Evolutionary conservation across 1,140 invertebrate genomes (phyloP), one percentile per base, ranked within the genome.

Genomic region (Limonius californicus): DNA sequence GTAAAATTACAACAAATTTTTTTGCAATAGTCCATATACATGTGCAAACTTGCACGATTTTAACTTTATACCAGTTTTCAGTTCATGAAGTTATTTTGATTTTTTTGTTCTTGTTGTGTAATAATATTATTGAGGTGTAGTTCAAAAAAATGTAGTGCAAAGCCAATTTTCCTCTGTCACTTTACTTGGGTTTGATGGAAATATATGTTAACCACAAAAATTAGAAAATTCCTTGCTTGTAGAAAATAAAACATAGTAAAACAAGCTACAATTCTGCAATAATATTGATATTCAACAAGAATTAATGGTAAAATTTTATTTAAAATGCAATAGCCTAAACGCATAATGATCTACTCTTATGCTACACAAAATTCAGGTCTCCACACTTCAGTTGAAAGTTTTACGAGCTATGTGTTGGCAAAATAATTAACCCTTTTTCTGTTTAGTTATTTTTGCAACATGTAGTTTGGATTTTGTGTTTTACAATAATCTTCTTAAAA

Each of bases 1-100:
- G 75, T 76, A 76, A 76, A 76, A 75, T 76, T 74, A 74, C 74
- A 66, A 67, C 68, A 68, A 73, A 69, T 69, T 71, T 67, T 58
- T 68, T 72, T 72, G 69, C 71, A 72, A 72, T 71, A 71, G 70
- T 66, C 66, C 68, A 71, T 18, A 67, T 59, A 66, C 64, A 70
- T 62, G 57, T 55, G 59, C 43, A 23, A 16, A 42, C 18, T 57
- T 27, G 54, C 57, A 60, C 43, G 16, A 20, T 56, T 42, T 42
- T 59, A 62, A 61, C 60, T 57, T 68, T 70, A 58, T 64, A 63
- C 54, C 16, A 30, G 55, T 58, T 58, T 30, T 12, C 19, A 27
- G 23, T 62, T 50, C 50, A 35, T 21, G 12, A 62, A n/a, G n/a
- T n/a, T n/a, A n/a, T n/a, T n/a, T n/a, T n/a, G n/a, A n/a, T n/a